These are phyloP conservation scores for Etheostoma spectabile DNA, from an alignment of 2,113 vertebrate species.

Conservation along the genomic window DNA sequence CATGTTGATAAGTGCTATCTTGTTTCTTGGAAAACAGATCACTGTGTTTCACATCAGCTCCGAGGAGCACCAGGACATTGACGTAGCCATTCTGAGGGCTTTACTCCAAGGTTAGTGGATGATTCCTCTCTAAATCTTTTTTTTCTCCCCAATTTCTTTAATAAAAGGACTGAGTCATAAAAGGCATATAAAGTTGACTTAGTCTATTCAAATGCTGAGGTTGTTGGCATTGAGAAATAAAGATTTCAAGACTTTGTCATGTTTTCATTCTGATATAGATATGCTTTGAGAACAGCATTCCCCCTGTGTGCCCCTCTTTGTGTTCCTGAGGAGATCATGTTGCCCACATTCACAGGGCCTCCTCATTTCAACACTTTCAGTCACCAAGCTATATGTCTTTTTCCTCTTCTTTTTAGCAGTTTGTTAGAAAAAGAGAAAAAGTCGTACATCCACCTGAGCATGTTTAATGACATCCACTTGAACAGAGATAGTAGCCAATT, in stretches of 20 bases:
- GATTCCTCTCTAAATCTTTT: conserved; percentile 5
- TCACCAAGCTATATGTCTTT: conserved; percentile 19
- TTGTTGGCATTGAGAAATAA: conserved; percentile 49
- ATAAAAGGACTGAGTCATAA: conserved; percentile 11
- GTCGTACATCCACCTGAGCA: neutral
- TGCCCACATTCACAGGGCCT: conserved; percentile 61
- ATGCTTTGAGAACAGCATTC: conserved; percentile 69
- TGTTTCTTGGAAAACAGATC: conserved; percentile 86
- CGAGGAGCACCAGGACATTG: conserved; percentile 97
- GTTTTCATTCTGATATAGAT: conserved; percentile 77
- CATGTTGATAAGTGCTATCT: conserved; percentile 22
- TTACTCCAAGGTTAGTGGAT: conserved; percentile 91
- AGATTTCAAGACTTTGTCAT: conserved; percentile 53
- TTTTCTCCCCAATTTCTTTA: neutral
- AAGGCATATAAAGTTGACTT: conserved; percentile 41
- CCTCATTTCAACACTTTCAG: conserved; percentile 34
- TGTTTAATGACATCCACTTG: no score
- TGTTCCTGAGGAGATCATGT: conserved; percentile 64
- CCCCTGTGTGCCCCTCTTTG: conserved; percentile 46
- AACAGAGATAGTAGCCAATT: no score
- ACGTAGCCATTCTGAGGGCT: conserved; percentile 97
- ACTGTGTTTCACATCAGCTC: conserved; percentile 98
- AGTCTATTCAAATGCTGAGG: conserved; percentile 39
- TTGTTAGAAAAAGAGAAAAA: conserved; percentile 1
- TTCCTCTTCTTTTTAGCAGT: neutral